Conservation (phyloP, 1,140 invertebrate genomes). For the Diachasmimorpha longicaudata region DNA sequence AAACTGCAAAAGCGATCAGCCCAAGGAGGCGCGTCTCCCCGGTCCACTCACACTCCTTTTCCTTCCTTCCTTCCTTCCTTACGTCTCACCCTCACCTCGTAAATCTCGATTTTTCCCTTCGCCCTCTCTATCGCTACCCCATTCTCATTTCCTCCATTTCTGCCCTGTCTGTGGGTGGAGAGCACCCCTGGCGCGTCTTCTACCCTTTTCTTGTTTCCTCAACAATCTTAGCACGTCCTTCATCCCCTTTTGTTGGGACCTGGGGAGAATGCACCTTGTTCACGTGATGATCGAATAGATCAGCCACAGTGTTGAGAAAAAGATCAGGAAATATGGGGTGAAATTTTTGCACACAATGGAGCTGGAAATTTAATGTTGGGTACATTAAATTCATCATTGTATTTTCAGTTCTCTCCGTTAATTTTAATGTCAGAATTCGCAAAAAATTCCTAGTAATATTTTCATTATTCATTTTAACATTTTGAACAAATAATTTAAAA, state of each 20-base stretch:
- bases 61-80: conserved; percentile 16
- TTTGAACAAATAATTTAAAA: too few relatives aligned
- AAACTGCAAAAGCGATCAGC: neutral
- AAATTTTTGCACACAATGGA: neutral
- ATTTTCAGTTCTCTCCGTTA: too few relatives aligned
- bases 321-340: neutral
- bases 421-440: too few relatives aligned
- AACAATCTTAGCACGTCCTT: conserved; percentile 8
- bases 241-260: neutral
- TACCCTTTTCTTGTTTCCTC: neutral
- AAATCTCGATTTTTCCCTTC: conserved; percentile 15
- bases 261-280: neutral
- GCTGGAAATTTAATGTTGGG: too few relatives aligned
- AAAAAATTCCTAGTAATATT: too few relatives aligned
- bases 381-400: too few relatives aligned
- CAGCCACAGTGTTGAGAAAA: neutral
- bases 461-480: too few relatives aligned
- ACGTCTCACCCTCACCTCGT: neutral
- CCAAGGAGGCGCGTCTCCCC: neutral
- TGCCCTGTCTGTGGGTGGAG: neutral
- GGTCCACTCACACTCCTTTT: neutral
- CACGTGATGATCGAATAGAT: neutral
- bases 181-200: neutral
- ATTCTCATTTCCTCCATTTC: neutral
- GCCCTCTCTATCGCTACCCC: neutral